phyloP scores from a whole-genome alignment of 2,797 vertebrate species.

The Glossophaga mutica region DNA sequence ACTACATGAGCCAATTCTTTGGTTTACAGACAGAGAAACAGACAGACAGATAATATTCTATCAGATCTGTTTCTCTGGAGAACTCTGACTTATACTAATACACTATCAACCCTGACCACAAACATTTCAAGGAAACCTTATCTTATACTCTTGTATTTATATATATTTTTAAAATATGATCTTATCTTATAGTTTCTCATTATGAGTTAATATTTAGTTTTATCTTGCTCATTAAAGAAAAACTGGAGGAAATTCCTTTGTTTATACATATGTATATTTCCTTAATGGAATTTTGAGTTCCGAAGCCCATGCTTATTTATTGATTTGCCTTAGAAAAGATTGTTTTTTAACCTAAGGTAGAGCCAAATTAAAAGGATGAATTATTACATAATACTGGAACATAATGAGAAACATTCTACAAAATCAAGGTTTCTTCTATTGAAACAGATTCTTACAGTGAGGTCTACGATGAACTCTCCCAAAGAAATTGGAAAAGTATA shows the following conservation, averaged over 20 bases:
- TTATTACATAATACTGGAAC: neutral
- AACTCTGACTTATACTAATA: neutral
- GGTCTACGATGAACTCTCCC: neutral
- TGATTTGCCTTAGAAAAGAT: neutral
- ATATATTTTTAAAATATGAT: neutral
- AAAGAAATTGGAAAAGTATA: neutral
- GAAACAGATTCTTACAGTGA: neutral
- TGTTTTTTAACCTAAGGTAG: neutral
- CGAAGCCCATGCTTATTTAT: neutral
- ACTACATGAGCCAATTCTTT: neutral
- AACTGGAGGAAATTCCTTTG: neutral
- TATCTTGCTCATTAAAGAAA: neutral
- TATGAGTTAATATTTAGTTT: neutral
- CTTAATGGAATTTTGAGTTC: neutral
- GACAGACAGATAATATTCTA: neutral
- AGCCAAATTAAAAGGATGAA: neutral
- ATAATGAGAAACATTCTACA: neutral
- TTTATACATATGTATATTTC: neutral
- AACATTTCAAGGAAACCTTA: neutral
- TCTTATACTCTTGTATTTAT: too few species aligned
- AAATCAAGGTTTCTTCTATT: neutral
- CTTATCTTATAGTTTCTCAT: neutral
- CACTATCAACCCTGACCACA: neutral
- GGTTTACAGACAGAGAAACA: neutral
- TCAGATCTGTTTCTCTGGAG: neutral